phyloP scores from a whole-genome alignment of 1,140 invertebrate species.

The Drosophila auraria region DNA sequence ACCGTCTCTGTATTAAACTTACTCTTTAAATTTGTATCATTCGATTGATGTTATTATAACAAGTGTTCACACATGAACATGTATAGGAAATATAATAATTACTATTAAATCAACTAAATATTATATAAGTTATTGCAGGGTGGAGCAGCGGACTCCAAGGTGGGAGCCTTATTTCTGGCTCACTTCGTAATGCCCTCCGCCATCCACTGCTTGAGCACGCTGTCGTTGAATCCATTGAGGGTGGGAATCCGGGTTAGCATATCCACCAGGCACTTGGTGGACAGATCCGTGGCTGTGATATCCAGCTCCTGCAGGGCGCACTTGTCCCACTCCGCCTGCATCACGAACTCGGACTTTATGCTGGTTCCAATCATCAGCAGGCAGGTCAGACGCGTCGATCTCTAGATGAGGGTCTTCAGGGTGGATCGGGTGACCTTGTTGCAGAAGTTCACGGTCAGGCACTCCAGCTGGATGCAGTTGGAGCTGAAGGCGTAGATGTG shows the following conservation, averaged over 20 bases:
- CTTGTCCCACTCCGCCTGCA: constrained; percentile 99
- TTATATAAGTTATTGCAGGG: too few relatives aligned
- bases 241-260: constrained; percentile 95
- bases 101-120: too few relatives aligned
- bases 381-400: constrained; percentile 96
- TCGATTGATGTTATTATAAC: too few relatives aligned
- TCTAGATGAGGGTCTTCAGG: constrained; percentile 96
- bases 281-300: constrained; percentile 98
- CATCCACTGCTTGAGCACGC: constrained; percentile 95
- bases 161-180: too few relatives aligned
- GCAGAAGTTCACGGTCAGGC: constrained; percentile 98
- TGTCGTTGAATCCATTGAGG: constrained; percentile 98
- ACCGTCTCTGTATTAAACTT: too few relatives aligned
- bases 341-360: constrained; percentile 95
- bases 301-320: constrained; percentile 95
- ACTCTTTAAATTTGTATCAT: too few relatives aligned
- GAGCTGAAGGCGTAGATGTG: constrained; percentile 99
- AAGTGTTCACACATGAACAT: too few relatives aligned
- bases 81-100: too few relatives aligned
- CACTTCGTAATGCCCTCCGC: constrained; percentile 92
- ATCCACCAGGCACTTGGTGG: constrained; percentile 96
- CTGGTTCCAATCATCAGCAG: constrained; percentile 98
- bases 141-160: too few relatives aligned
- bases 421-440: constrained; percentile 98
- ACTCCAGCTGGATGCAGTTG: constrained; percentile 98